phyloP scores from a whole-genome alignment of 2,888 invertebrate genomes.

The Scotopteryx bipunctaria region DNA sequence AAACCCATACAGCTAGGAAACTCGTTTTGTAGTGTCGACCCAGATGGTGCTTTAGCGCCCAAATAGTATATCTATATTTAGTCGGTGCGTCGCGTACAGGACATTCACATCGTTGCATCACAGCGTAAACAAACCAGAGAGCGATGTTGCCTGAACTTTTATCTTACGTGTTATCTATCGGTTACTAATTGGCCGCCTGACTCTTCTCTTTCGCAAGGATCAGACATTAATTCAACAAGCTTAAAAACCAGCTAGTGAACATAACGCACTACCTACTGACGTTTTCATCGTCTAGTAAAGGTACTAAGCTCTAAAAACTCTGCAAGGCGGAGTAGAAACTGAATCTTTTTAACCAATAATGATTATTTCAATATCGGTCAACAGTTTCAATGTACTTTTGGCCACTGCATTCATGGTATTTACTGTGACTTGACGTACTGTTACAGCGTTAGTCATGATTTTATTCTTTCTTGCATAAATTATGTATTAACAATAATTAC shows the following conservation, averaged over 20 bases:
- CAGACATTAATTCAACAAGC: neutral
- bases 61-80: slow-evolving; percentile 67
- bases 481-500: too few species aligned
- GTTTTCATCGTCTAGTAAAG: too few species aligned
- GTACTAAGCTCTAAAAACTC: too few species aligned
- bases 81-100: slow-evolving; percentile 51
- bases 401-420: neutral
- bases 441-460: slow-evolving; percentile 12
- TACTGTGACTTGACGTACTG: neutral
- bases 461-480: slow-evolving; percentile 10
- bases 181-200: neutral
- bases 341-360: too few species aligned
- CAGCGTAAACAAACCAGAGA: slow-evolving; percentile 26
- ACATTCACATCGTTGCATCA: slow-evolving; percentile 55
- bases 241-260: too few species aligned
- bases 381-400: neutral
- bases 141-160: slow-evolving; percentile 18
- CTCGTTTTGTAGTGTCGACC: slow-evolving; percentile 43
- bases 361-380: too few species aligned
- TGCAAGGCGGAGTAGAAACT: too few species aligned
- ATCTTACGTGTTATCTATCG: neutral
- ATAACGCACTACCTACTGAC: too few species aligned
- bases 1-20: slow-evolving; percentile 48
- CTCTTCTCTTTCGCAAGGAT: neutral
- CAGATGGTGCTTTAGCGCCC: slow-evolving; percentile 64